Evolutionary conservation across 2,888 invertebrate genomes (phyloP).

Genomic region (Physocephala rufipes): DNA sequence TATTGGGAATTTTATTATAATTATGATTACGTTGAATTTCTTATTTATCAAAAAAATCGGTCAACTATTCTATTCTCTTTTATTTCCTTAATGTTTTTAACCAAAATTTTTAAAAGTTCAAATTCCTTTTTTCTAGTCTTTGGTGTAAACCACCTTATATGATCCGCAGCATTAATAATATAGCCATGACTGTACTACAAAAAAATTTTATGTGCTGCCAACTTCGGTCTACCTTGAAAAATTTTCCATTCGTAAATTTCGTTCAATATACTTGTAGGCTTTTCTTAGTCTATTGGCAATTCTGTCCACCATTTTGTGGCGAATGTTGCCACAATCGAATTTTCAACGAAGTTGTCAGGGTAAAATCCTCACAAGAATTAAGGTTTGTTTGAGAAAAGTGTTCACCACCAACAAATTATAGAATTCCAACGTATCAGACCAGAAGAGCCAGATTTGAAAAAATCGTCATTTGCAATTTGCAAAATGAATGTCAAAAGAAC

Average conservation of each 20-base stretch:
- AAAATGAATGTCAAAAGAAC: conserved; percentile 59
- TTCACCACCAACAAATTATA: conserved; percentile 45
- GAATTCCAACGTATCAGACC: conserved; percentile 9
- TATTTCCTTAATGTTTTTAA: too few species aligned
- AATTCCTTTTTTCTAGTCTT: not conserved
- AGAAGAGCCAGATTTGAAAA: conserved; percentile 39
- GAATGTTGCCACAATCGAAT: conserved; percentile 61
- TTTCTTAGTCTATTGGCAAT: conserved; percentile 40
- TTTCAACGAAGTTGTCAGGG: conserved; percentile 38
- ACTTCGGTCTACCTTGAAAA: conserved; percentile 22
- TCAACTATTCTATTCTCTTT: too few species aligned
- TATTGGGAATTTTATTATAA: too few species aligned
- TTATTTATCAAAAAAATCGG: too few species aligned
- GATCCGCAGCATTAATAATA: not conserved
- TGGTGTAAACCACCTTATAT: not conserved
- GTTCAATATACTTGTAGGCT: conserved; percentile 7
- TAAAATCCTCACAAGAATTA: conserved; percentile 19
- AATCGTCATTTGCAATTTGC: conserved; percentile 35
- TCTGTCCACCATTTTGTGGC: conserved; percentile 56
- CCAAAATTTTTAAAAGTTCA: not conserved
- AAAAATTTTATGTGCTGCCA: conserved; percentile 43
- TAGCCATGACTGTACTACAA: conserved; percentile 10
- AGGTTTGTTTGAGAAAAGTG: conserved; percentile 40
- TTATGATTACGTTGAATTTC: too few species aligned
- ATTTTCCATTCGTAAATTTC: conserved; percentile 1